Evolutionary conservation across 2,113 vertebrate species (phyloP).

Genomic region (Polypterus senegalus): DNA sequence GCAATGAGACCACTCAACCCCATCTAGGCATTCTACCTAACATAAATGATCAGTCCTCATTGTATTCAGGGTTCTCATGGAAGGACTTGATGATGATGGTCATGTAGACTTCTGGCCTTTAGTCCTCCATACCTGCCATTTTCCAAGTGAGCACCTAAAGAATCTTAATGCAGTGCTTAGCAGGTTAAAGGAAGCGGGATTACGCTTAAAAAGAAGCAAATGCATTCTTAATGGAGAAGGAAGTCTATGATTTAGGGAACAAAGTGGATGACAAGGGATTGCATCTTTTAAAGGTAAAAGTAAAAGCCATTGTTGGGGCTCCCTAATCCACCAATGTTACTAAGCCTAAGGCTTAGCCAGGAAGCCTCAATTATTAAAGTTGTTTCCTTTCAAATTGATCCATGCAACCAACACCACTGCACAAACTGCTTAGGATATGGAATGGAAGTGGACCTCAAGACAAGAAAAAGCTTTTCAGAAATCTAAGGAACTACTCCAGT

Average conservation of each 20-base stretch:
- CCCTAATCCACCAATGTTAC: not conserved
- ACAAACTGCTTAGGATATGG: not conserved
- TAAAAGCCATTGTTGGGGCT: not conserved
- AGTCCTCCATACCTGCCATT: not conserved
- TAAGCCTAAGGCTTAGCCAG: not conserved
- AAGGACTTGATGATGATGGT: too few species aligned
- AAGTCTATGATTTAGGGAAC: not conserved
- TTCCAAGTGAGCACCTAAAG: slow-evolving; percentile 9
- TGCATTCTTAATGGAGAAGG: not conserved
- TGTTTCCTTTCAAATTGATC: not conserved
- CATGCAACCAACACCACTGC: not conserved
- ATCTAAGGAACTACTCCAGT: not conserved
- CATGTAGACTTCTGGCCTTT: too few species aligned
- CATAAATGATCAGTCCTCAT: too few species aligned
- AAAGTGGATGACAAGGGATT: not conserved
- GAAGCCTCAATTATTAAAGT: not conserved
- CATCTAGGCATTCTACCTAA: too few species aligned
- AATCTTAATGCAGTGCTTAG: slow-evolving; percentile 1
- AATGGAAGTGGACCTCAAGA: not conserved
- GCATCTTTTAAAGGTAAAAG: not conserved
- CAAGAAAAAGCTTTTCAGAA: not conserved
- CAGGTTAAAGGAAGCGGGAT: slow-evolving; percentile 2
- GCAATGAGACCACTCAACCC: too few species aligned
- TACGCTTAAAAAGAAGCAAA: not conserved
- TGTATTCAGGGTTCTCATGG: too few species aligned